Evolutionary conservation across 2,888 invertebrate genomes (phyloP).

Genomic region (Pteria penguin): DNA sequence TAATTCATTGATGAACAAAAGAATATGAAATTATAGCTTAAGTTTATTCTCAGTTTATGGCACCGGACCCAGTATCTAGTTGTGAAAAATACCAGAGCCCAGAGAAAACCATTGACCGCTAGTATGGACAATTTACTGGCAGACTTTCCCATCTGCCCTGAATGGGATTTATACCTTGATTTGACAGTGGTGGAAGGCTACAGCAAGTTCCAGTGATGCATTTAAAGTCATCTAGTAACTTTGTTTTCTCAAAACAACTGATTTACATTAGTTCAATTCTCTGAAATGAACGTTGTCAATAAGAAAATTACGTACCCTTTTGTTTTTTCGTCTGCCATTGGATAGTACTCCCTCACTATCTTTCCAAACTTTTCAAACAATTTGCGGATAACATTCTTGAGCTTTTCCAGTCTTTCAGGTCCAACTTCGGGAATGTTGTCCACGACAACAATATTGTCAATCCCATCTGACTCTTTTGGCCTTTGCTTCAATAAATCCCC

Average conservation of each 20-base stretch:
- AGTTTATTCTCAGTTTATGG: too few relatives aligned
- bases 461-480: constrained; percentile 96
- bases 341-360: constrained; percentile 94
- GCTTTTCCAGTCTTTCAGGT: constrained; percentile 92
- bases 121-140: too few relatives aligned
- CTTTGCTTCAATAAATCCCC: constrained; percentile 93
- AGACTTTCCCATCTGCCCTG: too few relatives aligned
- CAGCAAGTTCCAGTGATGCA: not conserved
- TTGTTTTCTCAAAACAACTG: not conserved
- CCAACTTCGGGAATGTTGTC: constrained; percentile 98
- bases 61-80: too few relatives aligned
- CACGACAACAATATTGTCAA: constrained; percentile 96
- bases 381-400: constrained; percentile 94
- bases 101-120: too few relatives aligned
- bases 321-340: constrained; percentile 90
- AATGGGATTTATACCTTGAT: too few relatives aligned
- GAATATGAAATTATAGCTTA: too few relatives aligned
- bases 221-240: not conserved
- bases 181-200: too few relatives aligned
- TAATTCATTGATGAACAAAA: too few relatives aligned
- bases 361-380: constrained; percentile 92
- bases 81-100: too few relatives aligned
- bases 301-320: constrained; percentile 84
- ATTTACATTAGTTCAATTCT: not conserved
- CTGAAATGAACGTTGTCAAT: constrained; percentile 27